These are phyloP conservation scores for Microctenopoma steveboyesi DNA, from an alignment of 2,797 vertebrate species.

Conservation along the genomic window DNA sequence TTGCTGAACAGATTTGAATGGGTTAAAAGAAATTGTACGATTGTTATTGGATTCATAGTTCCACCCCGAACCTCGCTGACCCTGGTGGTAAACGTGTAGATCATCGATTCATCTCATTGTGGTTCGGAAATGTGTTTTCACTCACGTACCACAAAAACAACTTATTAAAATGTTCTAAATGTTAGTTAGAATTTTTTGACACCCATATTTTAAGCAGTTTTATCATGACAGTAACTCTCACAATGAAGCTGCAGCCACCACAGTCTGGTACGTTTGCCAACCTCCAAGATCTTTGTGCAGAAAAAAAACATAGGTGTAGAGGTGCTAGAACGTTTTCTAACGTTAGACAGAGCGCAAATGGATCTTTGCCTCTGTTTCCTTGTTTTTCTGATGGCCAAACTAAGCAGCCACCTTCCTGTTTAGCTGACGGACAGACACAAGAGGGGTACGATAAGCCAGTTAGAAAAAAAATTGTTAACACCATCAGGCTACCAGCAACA, in stretches of 20 bases:
- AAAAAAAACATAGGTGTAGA: too few relatives aligned
- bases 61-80: background rate
- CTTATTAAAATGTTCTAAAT: background rate
- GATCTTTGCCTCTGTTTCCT: too few relatives aligned
- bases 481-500: too few relatives aligned
- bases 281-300: too few relatives aligned
- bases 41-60: slow-evolving; percentile 24
- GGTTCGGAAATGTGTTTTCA: slow-evolving; percentile 15
- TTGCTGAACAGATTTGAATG: slow-evolving; percentile 34
- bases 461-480: too few relatives aligned
- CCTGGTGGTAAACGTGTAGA: background rate
- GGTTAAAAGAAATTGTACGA: slow-evolving; percentile 20
- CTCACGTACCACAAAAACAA: slow-evolving; percentile 3
- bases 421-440: too few relatives aligned
- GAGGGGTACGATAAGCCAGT: too few relatives aligned
- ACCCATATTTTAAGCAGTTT: background rate
- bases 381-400: too few relatives aligned
- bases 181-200: background rate
- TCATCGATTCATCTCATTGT: background rate
- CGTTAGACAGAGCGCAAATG: too few relatives aligned
- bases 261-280: too few relatives aligned
- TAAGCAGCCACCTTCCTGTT: too few relatives aligned
- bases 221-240: background rate
- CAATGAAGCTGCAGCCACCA: background rate
- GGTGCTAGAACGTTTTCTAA: too few relatives aligned